A percentile compares a stretch with the other conserved stretches of the same genome.
Conservation (phyloP, 2,797 vertebrate genomes). For the Pipistrellus kuhlii region DNA sequence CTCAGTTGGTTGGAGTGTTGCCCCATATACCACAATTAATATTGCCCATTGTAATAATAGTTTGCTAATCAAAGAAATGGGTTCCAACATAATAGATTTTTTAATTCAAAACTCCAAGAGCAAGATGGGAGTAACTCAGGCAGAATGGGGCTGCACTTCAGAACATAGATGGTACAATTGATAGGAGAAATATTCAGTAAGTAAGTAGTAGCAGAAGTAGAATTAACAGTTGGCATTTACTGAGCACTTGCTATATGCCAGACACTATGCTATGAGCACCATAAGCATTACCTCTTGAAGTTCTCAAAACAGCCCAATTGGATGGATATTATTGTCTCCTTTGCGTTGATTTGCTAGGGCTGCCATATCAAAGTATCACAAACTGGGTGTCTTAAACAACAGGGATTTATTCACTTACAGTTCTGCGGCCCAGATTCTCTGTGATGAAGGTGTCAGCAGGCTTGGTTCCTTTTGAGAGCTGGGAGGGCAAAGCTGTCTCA, state of each 20-base stretch:
- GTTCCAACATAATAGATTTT: slow-evolving; percentile 1
- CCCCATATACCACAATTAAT: not conserved
- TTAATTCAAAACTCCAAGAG: not conserved
- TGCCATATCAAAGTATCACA: not conserved
- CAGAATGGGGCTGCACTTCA: not conserved
- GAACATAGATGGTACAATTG: not conserved
- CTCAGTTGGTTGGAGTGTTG: not conserved
- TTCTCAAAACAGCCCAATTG: not conserved
- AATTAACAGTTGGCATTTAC: not conserved
- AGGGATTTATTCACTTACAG: not conserved
- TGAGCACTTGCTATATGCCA: not conserved
- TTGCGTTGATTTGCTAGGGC: not conserved
- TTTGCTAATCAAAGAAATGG: slow-evolving; percentile 36
- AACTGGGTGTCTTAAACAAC: not conserved
- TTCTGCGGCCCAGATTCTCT: not conserved
- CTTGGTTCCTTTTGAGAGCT: not conserved
- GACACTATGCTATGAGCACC: not conserved
- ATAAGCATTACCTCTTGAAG: not conserved
- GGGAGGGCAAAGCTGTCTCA: not conserved
- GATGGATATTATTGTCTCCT: not conserved
- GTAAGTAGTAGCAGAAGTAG: not conserved
- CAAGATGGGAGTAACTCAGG: not conserved
- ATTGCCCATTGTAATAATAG: not conserved
- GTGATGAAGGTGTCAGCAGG: not conserved
- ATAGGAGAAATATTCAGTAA: not conserved